phyloP scores from a whole-genome alignment of 2,888 invertebrate genomes.

The Blera fallax region DNA sequence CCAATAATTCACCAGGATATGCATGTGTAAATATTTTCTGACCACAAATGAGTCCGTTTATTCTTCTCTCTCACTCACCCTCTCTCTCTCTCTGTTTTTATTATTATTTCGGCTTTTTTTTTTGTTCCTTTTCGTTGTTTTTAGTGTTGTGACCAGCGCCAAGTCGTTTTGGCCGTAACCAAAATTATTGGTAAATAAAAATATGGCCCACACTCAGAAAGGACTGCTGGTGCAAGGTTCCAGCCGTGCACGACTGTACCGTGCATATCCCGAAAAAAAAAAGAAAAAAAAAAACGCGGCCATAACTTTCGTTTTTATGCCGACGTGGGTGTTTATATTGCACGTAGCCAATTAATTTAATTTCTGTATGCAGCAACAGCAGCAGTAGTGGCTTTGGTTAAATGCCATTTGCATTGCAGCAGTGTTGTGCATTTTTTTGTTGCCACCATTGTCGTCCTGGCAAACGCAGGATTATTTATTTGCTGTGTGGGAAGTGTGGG shows the following conservation, averaged over 20 bases:
- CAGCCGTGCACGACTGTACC: constrained; percentile 8
- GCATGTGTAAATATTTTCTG: constrained; percentile 72
- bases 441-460: constrained; percentile 36
- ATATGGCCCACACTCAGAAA: constrained; percentile 45
- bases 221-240: constrained; percentile 22
- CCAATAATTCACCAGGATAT: constrained; percentile 69
- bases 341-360: constrained; percentile 74
- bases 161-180: constrained; percentile 51
- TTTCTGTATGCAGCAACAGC: constrained; percentile 66
- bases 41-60: constrained; percentile 69
- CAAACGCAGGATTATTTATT: constrained; percentile 66
- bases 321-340: constrained; percentile 72
- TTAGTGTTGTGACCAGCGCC: constrained; percentile 28
- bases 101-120: not conserved
- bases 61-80: too few relatives aligned
- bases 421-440: constrained; percentile 34
- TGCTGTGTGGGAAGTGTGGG: constrained; percentile 21
- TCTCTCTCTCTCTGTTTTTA: too few relatives aligned
- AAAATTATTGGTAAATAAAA: constrained; percentile 72
- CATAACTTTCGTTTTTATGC: constrained; percentile 72
- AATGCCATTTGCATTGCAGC: constrained; percentile 72
- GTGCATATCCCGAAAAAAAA: not conserved
- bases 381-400: constrained; percentile 68
- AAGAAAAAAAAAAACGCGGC: constrained; percentile 32
- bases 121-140: constrained; percentile 18